Conservation (phyloP, 2,797 vertebrate genomes). For the Pelochelys cantorii region DNA sequence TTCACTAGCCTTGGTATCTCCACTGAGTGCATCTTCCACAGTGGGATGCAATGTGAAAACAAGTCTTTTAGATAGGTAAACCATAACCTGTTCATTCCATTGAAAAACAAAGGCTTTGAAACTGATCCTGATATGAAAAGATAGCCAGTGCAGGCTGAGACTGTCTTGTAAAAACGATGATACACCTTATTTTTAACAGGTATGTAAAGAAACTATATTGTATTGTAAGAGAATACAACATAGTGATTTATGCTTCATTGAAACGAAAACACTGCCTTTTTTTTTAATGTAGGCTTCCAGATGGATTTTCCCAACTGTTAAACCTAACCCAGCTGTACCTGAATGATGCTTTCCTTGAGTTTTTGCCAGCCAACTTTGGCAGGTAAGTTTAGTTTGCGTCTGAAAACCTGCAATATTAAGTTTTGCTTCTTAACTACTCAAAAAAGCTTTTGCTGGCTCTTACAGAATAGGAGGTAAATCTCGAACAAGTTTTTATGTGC, state of each 20-base stretch:
- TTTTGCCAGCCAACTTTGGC: conserved; percentile 96
- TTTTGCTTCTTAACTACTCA: not conserved
- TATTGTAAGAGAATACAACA: not conserved
- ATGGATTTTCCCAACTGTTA: conserved; percentile 97
- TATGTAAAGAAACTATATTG: not conserved
- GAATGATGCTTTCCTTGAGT: conserved; percentile 98
- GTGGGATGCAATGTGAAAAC: not conserved
- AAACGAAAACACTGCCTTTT: not conserved
- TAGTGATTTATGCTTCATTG: not conserved
- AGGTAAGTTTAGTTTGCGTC: conserved; percentile 84
- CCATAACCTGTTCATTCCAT: not conserved
- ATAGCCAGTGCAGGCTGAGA: not conserved
- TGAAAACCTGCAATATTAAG: conserved; percentile 14
- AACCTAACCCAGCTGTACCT: conserved; percentile 96
- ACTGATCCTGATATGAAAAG: not conserved
- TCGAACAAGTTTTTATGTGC: not conserved
- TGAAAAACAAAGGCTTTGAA: not conserved
- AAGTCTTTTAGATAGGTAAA: not conserved
- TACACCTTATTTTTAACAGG: not conserved
- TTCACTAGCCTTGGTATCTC: not conserved
- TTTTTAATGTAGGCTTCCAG: conserved; percentile 90
- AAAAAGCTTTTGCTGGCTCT: not conserved
- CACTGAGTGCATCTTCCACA: not conserved
- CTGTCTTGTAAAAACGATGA: not conserved
- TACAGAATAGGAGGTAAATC: not conserved